Conservation (phyloP, 2,888 invertebrate genomes). For the Hyppa rectilinea region DNA sequence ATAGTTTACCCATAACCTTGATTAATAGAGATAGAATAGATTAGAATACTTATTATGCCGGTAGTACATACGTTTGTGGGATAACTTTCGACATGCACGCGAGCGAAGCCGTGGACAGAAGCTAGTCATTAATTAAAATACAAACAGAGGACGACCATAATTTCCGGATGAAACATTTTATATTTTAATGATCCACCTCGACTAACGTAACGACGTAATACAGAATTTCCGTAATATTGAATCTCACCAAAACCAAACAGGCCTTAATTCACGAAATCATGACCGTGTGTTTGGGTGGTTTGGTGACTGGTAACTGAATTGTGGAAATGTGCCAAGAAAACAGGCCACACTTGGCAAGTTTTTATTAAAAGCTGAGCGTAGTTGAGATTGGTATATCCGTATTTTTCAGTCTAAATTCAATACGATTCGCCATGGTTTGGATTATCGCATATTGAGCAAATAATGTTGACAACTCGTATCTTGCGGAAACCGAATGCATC, state of each 20-base stretch:
- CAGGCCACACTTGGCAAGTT: constrained; percentile 11
- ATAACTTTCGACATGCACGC: no score
- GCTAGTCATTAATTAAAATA: no score
- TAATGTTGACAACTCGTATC: background rate
- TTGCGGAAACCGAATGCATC: background rate
- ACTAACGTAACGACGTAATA: background rate
- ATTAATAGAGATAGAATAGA: no score
- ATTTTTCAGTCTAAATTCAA: background rate
- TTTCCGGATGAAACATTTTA: background rate
- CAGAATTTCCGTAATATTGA: background rate
- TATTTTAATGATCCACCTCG: background rate
- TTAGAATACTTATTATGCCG: no score
- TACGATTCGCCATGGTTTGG: background rate
- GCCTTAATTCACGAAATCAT: no score
- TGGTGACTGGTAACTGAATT: constrained; percentile 11
- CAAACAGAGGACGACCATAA: background rate
- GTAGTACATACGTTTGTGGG: no score
- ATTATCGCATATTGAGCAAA: background rate
- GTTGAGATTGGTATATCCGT: background rate
- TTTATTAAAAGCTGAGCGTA: constrained; percentile 8
- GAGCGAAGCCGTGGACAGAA: no score
- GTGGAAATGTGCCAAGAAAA: constrained; percentile 23
- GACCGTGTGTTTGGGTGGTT: background rate
- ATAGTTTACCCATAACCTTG: no score
- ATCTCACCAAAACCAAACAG: background rate